phyloP scores from a whole-genome alignment of 2,113 vertebrate genomes.

The Tonatia bakeri region DNA sequence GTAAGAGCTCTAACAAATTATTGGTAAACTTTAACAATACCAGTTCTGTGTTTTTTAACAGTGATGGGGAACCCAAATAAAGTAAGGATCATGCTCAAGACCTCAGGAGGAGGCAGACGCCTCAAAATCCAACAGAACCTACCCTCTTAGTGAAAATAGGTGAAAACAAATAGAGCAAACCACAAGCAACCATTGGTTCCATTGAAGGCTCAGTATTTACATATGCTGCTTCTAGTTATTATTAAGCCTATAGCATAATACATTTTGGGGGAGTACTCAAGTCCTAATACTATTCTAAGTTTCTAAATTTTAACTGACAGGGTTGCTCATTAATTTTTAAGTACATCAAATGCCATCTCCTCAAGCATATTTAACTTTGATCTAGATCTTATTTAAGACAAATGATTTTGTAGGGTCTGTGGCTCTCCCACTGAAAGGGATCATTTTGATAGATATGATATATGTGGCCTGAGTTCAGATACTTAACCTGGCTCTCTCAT shows the following conservation, averaged over 20 bases:
- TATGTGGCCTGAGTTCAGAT: not conserved
- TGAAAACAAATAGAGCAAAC: not conserved
- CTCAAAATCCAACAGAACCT: not conserved
- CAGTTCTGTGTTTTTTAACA: not conserved
- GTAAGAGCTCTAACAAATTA: conserved; percentile 16
- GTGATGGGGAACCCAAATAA: not conserved
- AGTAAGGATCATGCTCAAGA: not conserved
- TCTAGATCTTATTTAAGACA: conserved; percentile 1
- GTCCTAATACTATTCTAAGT: not conserved
- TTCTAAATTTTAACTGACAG: conserved; percentile 24
- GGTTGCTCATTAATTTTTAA: conserved; percentile 30
- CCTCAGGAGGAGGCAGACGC: not conserved
- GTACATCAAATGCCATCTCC: conserved; percentile 11
- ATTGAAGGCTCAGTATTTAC: not conserved
- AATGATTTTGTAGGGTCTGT: not conserved
- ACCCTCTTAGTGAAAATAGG: not conserved
- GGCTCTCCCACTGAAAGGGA: not conserved
- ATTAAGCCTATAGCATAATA: not conserved
- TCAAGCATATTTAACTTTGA: not conserved
- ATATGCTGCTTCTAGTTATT: not conserved
- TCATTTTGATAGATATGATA: not conserved
- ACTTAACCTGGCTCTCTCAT: not conserved
- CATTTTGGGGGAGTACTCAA: not conserved
- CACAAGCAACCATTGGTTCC: not conserved
- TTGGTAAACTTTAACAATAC: conserved; percentile 5